These are phyloP conservation scores for Tetrax tetrax DNA, from an alignment of 2,113 vertebrate genomes.

Conservation along the genomic window DNA sequence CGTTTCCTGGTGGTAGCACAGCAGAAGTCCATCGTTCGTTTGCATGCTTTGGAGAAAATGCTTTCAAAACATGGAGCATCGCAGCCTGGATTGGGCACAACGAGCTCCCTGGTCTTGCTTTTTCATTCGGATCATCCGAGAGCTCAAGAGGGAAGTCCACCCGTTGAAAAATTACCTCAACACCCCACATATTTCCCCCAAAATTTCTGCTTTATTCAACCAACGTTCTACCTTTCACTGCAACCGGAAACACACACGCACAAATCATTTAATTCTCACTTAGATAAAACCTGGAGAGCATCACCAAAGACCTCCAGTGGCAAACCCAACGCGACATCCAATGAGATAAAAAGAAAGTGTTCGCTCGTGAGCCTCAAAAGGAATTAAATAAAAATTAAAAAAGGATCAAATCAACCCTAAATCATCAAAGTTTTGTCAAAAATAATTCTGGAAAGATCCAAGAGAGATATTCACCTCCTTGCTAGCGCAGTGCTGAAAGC, in stretches of 20 bases:
- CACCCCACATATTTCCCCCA: accelerated
- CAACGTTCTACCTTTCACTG: no score
- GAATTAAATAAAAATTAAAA: neutral
- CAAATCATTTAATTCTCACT: no score
- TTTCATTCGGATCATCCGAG: neutral
- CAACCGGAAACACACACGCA: neutral
- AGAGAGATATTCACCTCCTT: neutral
- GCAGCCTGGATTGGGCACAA: neutral
- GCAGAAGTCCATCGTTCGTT: neutral
- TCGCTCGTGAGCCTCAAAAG: accelerated
- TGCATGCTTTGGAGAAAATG: neutral
- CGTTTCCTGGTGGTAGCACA: neutral
- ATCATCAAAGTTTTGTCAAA: neutral
- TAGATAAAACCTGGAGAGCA: neutral
- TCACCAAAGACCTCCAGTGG: neutral
- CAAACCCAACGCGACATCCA: neutral
- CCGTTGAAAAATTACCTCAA: neutral
- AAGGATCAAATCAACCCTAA: neutral
- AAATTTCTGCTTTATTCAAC: neutral
- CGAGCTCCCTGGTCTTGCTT: accelerated
- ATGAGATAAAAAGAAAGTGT: neutral
- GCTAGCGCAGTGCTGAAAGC: neutral
- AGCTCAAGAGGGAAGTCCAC: neutral
- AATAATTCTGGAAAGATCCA: neutral
- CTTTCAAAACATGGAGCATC: neutral